These are phyloP conservation scores for Drosophila demipolita DNA, from an alignment of 2,888 invertebrate genomes.

Conservation along the genomic window DNA sequence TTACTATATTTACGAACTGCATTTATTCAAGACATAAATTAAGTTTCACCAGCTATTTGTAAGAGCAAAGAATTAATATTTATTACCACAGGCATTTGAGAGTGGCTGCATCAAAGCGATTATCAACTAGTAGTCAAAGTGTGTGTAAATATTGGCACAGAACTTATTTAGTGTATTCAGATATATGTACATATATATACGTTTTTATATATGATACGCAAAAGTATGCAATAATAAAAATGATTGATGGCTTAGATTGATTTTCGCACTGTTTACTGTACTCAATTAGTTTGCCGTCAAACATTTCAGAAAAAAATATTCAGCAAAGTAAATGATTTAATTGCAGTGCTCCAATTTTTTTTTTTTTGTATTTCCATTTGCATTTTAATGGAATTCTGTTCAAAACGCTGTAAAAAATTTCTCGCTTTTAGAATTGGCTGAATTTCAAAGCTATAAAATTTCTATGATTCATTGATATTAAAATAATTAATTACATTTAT, in stretches of 20 bases:
- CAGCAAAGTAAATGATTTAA: conserved; percentile 51
- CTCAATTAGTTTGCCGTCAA: conserved; percentile 62
- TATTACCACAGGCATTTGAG: conserved; percentile 20
- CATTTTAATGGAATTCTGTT: conserved; percentile 11
- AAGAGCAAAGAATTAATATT: conserved; percentile 4
- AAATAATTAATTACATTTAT: not conserved
- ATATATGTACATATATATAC: not conserved
- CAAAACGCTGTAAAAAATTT: conserved; percentile 25
- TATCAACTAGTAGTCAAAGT: conserved; percentile 24
- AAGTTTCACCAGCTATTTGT: conserved; percentile 12
- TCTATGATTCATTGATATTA: conserved; percentile 1
- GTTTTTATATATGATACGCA: conserved; percentile 37
- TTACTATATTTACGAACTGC: conserved; percentile 17
- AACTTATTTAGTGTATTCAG: conserved; percentile 17
- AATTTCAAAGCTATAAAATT: not conserved
- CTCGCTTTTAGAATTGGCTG: not conserved
- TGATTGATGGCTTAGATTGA: conserved; percentile 71
- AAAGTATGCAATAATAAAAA: conserved; percentile 76
- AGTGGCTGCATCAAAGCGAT: conserved; percentile 27
- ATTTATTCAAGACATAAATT: conserved; percentile 40
- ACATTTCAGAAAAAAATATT: conserved; percentile 40
- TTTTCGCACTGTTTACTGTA: conserved; percentile 37
- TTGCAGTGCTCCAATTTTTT: conserved; percentile 21
- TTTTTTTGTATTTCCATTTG: conserved; percentile 8
- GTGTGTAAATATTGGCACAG: conserved; percentile 35